Percentiles rank a stretch among this genome's conserved stretches.
Evolutionary conservation across 2,888 invertebrate species (phyloP).

Genomic region (Alviniconcha strummeri): DNA sequence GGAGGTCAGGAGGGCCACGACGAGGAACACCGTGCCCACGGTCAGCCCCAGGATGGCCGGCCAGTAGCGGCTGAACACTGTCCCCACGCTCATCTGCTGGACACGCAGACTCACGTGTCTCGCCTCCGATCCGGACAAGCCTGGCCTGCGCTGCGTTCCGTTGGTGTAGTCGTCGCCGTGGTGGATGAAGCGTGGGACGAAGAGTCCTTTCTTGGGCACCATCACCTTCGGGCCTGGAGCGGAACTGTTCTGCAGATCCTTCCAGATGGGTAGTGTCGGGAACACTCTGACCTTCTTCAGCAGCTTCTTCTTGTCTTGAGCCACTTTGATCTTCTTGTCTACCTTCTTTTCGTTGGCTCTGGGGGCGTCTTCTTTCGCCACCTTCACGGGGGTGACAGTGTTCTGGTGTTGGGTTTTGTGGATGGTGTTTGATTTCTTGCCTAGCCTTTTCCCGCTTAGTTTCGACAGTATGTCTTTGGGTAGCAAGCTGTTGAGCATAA

Average conservation of each 20-base stretch:
- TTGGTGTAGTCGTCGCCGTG: not conserved
- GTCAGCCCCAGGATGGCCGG: constrained; percentile 51
- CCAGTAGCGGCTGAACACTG: constrained; percentile 51
- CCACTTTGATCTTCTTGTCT: too few species aligned
- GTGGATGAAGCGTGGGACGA: constrained; percentile 26
- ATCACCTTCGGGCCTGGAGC: constrained; percentile 39
- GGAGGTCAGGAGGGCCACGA: constrained; percentile 49
- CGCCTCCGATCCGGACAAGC: constrained; percentile 32
- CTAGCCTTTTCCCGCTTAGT: not conserved
- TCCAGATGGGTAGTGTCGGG: constrained; percentile 12
- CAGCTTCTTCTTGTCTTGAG: too few species aligned
- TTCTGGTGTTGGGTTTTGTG: too few species aligned
- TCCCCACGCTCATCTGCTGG: constrained; percentile 33
- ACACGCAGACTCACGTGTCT: constrained; percentile 32
- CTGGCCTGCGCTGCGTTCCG: constrained; percentile 2
- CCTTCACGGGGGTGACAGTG: too few species aligned
- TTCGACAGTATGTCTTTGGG: not conserved
- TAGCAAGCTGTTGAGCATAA: not conserved
- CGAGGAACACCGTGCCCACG: constrained; percentile 48
- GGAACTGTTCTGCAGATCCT: constrained; percentile 25
- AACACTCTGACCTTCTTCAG: not conserved
- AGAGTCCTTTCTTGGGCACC: constrained; percentile 42
- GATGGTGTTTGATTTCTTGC: too few species aligned
- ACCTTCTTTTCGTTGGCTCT: not conserved
- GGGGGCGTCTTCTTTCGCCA: not conserved